A percentile compares a stretch with the other conserved stretches of the same genome.
phyloP scores from a whole-genome alignment of 2,797 vertebrate genomes.

The Enteromius anoplus region DNA sequence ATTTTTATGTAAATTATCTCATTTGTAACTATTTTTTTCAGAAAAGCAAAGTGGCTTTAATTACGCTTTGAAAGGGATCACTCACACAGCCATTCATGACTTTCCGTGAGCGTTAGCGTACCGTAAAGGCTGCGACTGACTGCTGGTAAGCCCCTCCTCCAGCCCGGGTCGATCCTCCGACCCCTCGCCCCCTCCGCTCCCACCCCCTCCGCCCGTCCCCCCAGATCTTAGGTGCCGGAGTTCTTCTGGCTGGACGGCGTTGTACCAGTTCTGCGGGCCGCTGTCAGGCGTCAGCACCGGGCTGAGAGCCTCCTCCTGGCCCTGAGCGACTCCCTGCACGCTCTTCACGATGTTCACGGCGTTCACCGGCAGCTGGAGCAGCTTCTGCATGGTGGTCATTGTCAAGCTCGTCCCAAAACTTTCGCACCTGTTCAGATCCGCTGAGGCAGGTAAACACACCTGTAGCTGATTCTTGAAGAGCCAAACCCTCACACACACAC shows the following conservation, averaged over 20 bases:
- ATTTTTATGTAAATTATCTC: neutral
- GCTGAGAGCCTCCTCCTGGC: conserved; percentile 85
- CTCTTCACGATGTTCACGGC: conserved; percentile 82
- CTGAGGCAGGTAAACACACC: conserved; percentile 15
- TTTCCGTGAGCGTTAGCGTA: conserved; percentile 68
- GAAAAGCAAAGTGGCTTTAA: neutral
- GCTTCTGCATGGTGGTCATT: conserved; percentile 86
- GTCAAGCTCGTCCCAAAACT: conserved; percentile 25
- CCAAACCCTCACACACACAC: conserved; percentile 20
- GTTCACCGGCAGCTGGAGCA: conserved; percentile 86
- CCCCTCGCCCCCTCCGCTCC: conserved; percentile 53
- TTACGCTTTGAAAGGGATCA: neutral
- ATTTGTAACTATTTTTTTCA: neutral
- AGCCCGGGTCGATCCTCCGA: conserved; percentile 45
- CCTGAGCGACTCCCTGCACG: conserved; percentile 76
- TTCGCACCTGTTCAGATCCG: neutral
- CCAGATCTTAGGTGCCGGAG: conserved; percentile 80
- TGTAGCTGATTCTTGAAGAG: conserved; percentile 7
- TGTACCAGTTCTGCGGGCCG: conserved; percentile 86
- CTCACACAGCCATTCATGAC: neutral
- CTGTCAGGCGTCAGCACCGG: conserved; percentile 85
- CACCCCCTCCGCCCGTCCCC: conserved; percentile 61
- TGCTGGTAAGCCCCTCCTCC: conserved; percentile 72
- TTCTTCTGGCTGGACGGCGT: conserved; percentile 87
- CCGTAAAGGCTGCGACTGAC: conserved; percentile 82